A percentile compares a stretch with the other conserved stretches of the same genome.
These are phyloP conservation scores for Ophiothrix spiculata DNA, from an alignment of 35 echinoderm and acorn worm species.

Conservation along the genomic window DNA sequence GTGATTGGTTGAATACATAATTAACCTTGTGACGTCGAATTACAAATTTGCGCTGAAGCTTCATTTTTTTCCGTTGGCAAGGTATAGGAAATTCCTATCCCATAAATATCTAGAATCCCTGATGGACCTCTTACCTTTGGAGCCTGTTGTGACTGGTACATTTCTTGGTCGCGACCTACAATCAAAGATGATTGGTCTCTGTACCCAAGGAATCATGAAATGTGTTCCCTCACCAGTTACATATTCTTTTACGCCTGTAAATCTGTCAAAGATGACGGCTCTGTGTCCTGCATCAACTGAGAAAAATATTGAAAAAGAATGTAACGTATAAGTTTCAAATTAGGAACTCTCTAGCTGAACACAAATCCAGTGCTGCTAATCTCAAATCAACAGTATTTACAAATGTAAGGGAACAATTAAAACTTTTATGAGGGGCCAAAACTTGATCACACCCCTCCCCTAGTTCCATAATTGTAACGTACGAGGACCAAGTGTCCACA, in stretches of 20 bases:
- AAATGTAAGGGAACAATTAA: too few species aligned
- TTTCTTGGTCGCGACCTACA: conserved; percentile 84
- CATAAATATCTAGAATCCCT: too few species aligned
- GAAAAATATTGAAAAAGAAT: not conserved
- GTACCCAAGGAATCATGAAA: conserved; percentile 86
- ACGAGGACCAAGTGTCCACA: too few species aligned
- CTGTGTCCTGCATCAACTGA: conserved; percentile 92
- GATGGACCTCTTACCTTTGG: conserved; percentile 86
- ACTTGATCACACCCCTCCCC: too few species aligned
- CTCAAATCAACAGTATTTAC: not conserved
- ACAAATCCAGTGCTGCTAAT: not conserved
- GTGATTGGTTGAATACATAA: too few species aligned
- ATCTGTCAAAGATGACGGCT: conserved; percentile 94
- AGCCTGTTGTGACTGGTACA: conserved; percentile 80
- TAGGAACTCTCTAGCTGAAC: not conserved
- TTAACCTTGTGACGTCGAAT: too few species aligned
- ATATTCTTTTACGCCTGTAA: conserved; percentile 80
- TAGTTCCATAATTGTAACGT: too few species aligned
- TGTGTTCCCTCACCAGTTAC: conserved; percentile 90
- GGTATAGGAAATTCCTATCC: too few species aligned
- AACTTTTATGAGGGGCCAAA: too few species aligned
- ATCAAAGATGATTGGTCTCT: conserved; percentile 92
- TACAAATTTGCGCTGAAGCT: too few species aligned
- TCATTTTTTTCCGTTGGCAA: too few species aligned
- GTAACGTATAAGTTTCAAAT: not conserved